A percentile compares a stretch with the other conserved stretches of the same genome.
These are phyloP conservation scores for Zeus faber DNA, from an alignment of 2,113 vertebrate genomes.

Conservation along the genomic window DNA sequence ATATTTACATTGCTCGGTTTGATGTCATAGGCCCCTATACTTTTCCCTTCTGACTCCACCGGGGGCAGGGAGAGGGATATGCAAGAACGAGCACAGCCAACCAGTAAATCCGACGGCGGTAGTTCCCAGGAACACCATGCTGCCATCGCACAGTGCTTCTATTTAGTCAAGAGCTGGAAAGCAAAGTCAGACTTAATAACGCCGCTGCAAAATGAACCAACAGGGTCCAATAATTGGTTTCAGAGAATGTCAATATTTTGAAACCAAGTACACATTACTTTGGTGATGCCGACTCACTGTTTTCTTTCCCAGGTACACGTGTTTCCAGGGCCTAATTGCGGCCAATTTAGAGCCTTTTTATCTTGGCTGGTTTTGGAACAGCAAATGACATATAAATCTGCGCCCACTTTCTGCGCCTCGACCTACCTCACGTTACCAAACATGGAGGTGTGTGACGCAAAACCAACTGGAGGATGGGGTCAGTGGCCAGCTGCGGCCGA, in stretches of 20 bases:
- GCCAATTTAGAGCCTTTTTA: constrained; percentile 38
- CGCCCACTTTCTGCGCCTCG: constrained; percentile 32
- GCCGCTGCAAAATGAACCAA: constrained; percentile 10
- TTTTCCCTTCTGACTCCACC: constrained; percentile 8
- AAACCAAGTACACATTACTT: constrained; percentile 24
- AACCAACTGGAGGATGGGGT: constrained; percentile 37
- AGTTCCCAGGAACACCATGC: constrained; percentile 6
- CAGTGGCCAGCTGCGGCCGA: constrained; percentile 53
- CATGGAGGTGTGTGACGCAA: constrained; percentile 53
- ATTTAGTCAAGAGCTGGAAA: constrained; percentile 20
- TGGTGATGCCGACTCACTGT: constrained; percentile 6
- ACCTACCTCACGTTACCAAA: constrained; percentile 33
- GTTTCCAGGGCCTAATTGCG: constrained; percentile 38
- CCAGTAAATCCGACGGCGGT: constrained; percentile 15
- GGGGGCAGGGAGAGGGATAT: background rate
- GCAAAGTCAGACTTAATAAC: constrained; percentile 1
- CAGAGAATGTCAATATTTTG: constrained; percentile 35
- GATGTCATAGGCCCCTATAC: constrained; percentile 8
- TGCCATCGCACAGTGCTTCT: background rate
- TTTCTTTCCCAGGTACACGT: constrained; percentile 23
- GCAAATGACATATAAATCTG: constrained; percentile 32
- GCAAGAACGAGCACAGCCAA: background rate
- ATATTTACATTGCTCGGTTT: constrained; percentile 39
- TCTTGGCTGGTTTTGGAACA: constrained; percentile 48
- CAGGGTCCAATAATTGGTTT: constrained; percentile 14